Conservation (phyloP, 2,888 invertebrate species). For the Harmothoe impar region DNA sequence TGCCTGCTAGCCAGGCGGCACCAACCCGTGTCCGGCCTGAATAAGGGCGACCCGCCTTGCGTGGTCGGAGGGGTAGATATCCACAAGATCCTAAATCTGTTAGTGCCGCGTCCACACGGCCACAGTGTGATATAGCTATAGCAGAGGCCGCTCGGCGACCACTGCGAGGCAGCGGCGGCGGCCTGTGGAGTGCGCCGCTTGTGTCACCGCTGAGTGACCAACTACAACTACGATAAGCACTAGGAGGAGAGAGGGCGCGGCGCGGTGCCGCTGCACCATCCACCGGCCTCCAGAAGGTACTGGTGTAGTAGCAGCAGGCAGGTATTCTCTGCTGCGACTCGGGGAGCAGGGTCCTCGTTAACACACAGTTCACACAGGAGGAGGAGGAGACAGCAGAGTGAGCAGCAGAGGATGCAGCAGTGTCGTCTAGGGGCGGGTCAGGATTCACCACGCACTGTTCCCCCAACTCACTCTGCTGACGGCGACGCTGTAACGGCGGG, state of each 20-base stretch:
- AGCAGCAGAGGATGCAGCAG: not conserved
- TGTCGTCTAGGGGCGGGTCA: not conserved
- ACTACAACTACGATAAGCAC: slow-evolving; percentile 6
- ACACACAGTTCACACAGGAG: slow-evolving; percentile 28
- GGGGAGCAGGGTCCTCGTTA: not conserved
- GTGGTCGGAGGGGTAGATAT: not conserved
- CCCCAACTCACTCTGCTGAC: not conserved
- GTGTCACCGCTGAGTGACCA: not conserved
- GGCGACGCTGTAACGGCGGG: not conserved
- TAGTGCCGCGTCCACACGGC: too few species aligned
- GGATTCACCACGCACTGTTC: not conserved
- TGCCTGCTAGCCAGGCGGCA: not conserved
- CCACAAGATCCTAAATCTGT: not conserved
- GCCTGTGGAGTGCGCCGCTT: not conserved
- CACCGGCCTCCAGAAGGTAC: not conserved
- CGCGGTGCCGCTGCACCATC: not conserved
- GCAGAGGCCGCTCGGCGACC: not conserved
- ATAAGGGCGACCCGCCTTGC: not conserved
- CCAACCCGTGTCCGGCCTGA: too few species aligned
- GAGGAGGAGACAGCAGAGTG: not conserved
- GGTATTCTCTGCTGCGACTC: not conserved
- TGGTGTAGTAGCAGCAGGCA: not conserved
- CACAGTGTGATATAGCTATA: too few species aligned
- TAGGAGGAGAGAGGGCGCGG: not conserved
- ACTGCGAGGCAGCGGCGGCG: not conserved